These are phyloP conservation scores for Nudaria mundana DNA, from an alignment of 2,888 invertebrate genomes.

Conservation along the genomic window DNA sequence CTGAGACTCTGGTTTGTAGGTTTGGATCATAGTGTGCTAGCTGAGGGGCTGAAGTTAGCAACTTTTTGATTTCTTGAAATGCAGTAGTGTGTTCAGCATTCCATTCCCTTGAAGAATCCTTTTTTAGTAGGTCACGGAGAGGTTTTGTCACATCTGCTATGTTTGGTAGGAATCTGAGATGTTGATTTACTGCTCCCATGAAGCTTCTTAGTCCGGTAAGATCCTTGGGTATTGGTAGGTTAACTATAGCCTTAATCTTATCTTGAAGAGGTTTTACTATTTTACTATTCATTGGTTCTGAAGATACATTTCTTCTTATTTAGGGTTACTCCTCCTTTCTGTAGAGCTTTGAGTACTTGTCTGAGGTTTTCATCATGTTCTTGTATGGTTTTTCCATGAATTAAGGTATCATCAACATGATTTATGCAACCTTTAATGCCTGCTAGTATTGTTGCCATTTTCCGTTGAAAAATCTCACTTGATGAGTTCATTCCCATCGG, in stretches of 20 bases:
- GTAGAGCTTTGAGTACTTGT: background rate
- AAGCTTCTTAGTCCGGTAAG: constrained; percentile 5
- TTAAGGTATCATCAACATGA: constrained; percentile 5
- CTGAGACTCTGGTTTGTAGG: constrained; percentile 1
- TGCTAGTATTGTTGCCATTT: constrained; percentile 1
- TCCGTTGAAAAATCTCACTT: constrained; percentile 5
- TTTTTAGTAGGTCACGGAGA: constrained; percentile 1
- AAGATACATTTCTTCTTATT: background rate
- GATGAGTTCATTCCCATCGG: constrained; percentile 6
- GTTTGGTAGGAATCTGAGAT: constrained; percentile 3
- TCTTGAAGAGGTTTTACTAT: background rate
- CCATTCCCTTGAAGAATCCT: constrained; percentile 2
- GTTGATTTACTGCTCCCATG: constrained; percentile 4
- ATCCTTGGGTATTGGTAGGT: constrained; percentile 1
- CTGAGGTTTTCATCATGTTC: constrained; percentile 3
- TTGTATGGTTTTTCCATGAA: constrained; percentile 1
- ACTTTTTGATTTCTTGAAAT: constrained; percentile 3
- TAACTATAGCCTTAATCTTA: background rate
- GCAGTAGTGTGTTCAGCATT: constrained; percentile 1
- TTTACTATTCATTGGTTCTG: background rate
- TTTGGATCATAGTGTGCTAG: constrained; percentile 7
- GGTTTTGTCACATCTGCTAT: constrained; percentile 3
- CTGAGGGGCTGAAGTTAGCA: constrained; percentile 1
- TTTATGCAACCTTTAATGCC: constrained; percentile 3
- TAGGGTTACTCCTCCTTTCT: background rate